Conservation (phyloP, 1,140 invertebrate species). For the Zaprionus africanus region DNA sequence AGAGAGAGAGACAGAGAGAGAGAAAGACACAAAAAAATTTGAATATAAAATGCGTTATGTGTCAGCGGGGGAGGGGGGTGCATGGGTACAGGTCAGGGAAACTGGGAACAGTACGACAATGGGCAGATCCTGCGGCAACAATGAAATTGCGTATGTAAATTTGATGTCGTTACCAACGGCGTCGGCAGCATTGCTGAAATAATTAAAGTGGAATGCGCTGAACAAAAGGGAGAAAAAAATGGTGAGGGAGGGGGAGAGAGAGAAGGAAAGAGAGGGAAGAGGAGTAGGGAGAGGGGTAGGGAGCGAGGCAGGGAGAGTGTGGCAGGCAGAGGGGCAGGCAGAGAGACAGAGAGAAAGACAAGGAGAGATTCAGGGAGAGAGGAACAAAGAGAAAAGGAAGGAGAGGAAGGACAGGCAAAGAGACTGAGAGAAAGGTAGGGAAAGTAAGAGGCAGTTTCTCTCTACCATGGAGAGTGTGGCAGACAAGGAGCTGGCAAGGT, state of each 20-base stretch:
- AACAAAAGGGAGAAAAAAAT: background rate
- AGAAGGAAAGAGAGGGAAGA: background rate
- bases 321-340: background rate
- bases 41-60: constrained; percentile 81
- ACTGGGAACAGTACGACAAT: constrained; percentile 52
- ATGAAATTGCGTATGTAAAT: constrained; percentile 83
- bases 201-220: constrained; percentile 78
- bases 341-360: background rate
- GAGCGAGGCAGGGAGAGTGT: background rate
- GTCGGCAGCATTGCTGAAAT: constrained; percentile 75
- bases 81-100: constrained; percentile 11
- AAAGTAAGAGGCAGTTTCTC: constrained; percentile 9
- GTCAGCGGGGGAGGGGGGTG: constrained; percentile 12
- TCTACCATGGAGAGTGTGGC: too few relatives aligned
- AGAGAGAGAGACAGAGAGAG: constrained; percentile 4
- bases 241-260: constrained; percentile 29
- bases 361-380: background rate
- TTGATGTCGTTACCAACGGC: constrained; percentile 78
- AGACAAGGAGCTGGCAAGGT: background rate
- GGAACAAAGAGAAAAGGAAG: constrained; percentile 19
- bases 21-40: constrained; percentile 60
- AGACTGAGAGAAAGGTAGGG: too few relatives aligned
- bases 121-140: constrained; percentile 76
- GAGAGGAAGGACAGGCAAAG: constrained; percentile 19
- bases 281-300: too few relatives aligned